phyloP scores from a whole-genome alignment of 2,797 vertebrate species.

The Amblyraja radiata region DNA sequence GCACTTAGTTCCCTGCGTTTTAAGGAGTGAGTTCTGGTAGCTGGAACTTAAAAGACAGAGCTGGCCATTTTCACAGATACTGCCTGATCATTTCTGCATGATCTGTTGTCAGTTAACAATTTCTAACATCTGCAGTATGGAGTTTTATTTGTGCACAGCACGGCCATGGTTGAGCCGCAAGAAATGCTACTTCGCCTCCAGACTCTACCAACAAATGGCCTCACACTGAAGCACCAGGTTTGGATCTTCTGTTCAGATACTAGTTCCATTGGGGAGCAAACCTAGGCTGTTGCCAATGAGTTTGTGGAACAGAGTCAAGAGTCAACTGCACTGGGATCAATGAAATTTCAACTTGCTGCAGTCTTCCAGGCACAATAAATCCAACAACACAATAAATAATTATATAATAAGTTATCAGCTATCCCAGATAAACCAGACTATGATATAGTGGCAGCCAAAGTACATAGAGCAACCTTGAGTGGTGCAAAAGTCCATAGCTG shows the following conservation, averaged over 20 bases:
- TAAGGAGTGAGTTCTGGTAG: neutral
- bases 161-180: neutral
- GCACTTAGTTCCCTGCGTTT: neutral
- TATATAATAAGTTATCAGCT: too few relatives aligned
- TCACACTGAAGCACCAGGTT: neutral
- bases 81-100: neutral
- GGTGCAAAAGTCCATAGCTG: too few relatives aligned
- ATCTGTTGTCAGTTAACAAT: neutral
- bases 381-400: too few relatives aligned
- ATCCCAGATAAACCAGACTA: too few relatives aligned
- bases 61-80: neutral
- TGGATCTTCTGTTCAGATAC: neutral
- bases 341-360: too few relatives aligned
- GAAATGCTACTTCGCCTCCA: neutral
- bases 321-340: too few relatives aligned
- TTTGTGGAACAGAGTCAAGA: neutral
- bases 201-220: neutral
- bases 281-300: neutral
- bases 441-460: too few relatives aligned
- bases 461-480: too few relatives aligned
- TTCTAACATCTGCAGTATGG: neutral
- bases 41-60: neutral
- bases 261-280: neutral
- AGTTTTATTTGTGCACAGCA: neutral
- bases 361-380: too few relatives aligned